Evolutionary conservation across 2,797 vertebrate species (phyloP).

Genomic region (Neoniphon sammara): DNA sequence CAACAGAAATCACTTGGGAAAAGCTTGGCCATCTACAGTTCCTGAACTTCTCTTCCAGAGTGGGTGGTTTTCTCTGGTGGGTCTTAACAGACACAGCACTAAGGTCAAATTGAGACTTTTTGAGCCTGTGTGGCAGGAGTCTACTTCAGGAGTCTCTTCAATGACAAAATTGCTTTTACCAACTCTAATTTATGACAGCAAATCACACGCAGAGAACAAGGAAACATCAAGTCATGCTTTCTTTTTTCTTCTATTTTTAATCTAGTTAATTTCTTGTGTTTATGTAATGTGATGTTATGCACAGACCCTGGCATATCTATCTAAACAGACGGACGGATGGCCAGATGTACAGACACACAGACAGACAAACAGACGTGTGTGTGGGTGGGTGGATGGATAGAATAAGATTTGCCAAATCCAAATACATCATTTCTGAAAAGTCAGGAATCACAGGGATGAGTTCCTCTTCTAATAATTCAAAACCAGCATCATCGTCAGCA

Average conservation of each 20-base stretch:
- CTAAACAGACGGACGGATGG: too few relatives aligned
- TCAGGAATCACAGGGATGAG: too few relatives aligned
- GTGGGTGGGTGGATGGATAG: too few relatives aligned
- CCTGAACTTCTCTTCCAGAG: conserved; percentile 60
- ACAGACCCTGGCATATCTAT: background rate
- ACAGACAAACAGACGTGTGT: too few relatives aligned
- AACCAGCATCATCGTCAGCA: too few relatives aligned
- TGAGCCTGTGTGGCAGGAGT: conserved; percentile 20
- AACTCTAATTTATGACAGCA: background rate
- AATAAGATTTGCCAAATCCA: too few relatives aligned
- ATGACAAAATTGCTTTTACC: conserved; percentile 31
- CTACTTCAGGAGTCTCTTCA: too few relatives aligned
- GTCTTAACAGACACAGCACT: conserved; percentile 49
- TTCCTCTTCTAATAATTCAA: too few relatives aligned
- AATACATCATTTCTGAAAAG: too few relatives aligned
- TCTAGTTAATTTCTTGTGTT: background rate
- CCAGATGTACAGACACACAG: too few relatives aligned
- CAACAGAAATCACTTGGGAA: conserved; percentile 43
- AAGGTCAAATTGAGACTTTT: conserved; percentile 63
- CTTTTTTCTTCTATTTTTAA: background rate
- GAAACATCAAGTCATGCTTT: conserved; percentile 9
- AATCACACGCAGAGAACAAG: background rate
- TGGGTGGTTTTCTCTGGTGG: conserved; percentile 69
- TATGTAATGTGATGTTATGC: too few relatives aligned
- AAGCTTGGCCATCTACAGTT: conserved; percentile 63